Evolutionary conservation across 1,140 invertebrate genomes (phyloP).

Genomic region (Cotesia glomerata): DNA sequence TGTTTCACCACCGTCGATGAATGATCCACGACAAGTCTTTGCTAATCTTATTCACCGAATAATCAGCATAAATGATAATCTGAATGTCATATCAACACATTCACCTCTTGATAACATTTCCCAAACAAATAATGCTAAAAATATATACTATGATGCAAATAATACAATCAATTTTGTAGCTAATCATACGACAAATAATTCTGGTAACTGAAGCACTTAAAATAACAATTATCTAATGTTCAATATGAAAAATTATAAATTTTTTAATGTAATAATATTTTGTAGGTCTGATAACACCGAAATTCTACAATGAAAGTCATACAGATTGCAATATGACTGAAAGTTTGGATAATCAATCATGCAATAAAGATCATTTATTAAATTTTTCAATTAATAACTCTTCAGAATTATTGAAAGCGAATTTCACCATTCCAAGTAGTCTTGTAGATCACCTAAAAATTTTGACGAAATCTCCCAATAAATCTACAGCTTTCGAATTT

Average conservation of each 20-base stretch:
- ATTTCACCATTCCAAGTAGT: not conserved
- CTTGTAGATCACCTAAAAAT: not conserved
- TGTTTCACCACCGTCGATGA: not conserved
- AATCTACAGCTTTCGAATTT: not conserved
- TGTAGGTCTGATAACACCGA: not conserved
- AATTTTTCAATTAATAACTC: not conserved
- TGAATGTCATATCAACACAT: not conserved
- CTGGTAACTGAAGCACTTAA: no score
- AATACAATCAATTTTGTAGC: no score
- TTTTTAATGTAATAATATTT: no score
- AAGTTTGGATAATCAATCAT: not conserved
- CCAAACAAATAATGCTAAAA: not conserved
- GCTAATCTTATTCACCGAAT: not conserved
- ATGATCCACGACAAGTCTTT: not conserved
- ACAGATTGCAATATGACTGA: not conserved
- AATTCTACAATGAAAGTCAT: not conserved
- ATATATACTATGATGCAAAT: no score
- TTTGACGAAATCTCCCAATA: not conserved
- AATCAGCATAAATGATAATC: not conserved
- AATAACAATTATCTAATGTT: no score
- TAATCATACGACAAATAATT: no score
- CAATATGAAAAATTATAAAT: no score
- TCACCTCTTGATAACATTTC: not conserved
- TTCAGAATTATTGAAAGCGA: not conserved
- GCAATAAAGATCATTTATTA: not conserved